Percentiles rank a stretch among this genome's conserved stretches.
phyloP scores from a whole-genome alignment of 2,113 vertebrate genomes.

The Gymnobelideus leadbeateri region DNA sequence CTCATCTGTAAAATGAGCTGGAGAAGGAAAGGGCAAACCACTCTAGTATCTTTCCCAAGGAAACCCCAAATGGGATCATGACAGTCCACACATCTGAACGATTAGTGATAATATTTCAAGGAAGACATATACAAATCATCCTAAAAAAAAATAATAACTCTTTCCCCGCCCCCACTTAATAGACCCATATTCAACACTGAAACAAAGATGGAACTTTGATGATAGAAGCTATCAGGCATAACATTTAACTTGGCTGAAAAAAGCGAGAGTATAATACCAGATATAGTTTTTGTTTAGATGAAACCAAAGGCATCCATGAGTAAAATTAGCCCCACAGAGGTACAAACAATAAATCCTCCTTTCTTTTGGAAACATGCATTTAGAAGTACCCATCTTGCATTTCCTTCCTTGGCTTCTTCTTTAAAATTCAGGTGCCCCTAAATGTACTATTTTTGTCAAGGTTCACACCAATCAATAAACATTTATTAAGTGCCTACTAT shows the following conservation, averaged over 20 bases:
- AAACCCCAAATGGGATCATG: background rate
- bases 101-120: background rate
- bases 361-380: slow-evolving; percentile 47
- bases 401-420: slow-evolving; percentile 49
- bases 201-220: slow-evolving; percentile 32
- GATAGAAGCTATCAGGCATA: slow-evolving; percentile 3
- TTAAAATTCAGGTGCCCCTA: slow-evolving; percentile 46
- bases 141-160: slow-evolving; percentile 11
- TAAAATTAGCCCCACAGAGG: slow-evolving; percentile 27
- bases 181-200: slow-evolving; percentile 18
- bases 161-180: background rate
- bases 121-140: slow-evolving; percentile 22
- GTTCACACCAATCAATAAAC: slow-evolving; percentile 56
- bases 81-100: background rate
- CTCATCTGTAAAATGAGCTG: background rate
- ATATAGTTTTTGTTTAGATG: slow-evolving; percentile 60
- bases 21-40: background rate
- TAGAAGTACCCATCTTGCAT: slow-evolving; percentile 54
- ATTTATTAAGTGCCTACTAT: slow-evolving; percentile 38
- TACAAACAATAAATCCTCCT: slow-evolving; percentile 10
- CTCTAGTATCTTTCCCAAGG: background rate
- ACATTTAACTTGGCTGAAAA: background rate
- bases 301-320: slow-evolving; percentile 56
- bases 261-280: background rate
- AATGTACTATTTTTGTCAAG: slow-evolving; percentile 35